phyloP scores from a whole-genome alignment of 2,113 vertebrate genomes.

The Myrmecophaga tridactyla region DNA sequence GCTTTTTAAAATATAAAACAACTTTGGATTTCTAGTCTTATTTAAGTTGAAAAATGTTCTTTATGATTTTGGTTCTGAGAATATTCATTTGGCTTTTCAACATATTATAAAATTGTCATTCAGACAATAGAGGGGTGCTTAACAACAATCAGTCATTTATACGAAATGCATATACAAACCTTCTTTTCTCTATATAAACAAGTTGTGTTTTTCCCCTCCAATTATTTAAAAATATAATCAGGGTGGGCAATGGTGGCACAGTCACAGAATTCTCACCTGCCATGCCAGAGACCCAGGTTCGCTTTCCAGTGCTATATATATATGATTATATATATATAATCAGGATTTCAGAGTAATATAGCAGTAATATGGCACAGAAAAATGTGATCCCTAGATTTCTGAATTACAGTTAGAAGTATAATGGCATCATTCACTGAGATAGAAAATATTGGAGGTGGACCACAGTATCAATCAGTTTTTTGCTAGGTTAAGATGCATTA shows the following conservation, averaged over 20 bases:
- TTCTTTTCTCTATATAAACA: background rate
- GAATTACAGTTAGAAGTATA: background rate
- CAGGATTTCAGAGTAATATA: background rate
- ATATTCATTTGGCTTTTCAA: background rate
- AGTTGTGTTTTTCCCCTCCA: background rate
- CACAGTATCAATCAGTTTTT: background rate
- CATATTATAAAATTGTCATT: background rate
- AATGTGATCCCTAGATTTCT: background rate
- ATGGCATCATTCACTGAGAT: background rate
- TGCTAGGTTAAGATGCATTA: background rate
- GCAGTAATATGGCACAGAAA: no score
- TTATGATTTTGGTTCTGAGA: background rate
- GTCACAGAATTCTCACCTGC: no score
- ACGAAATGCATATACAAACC: background rate
- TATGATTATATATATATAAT: no score
- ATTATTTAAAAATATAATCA: background rate
- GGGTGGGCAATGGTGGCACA: no score
- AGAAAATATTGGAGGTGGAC: background rate
- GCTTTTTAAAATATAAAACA: background rate
- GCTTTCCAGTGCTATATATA: no score
- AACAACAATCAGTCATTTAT: background rate
- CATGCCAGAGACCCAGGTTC: no score
- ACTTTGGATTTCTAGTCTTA: background rate
- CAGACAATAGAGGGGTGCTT: background rate
- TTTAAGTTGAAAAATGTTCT: background rate